Evolutionary conservation across 1,140 invertebrate species (phyloP), one percentile per base, ranked within the genome.

Genomic region (Halictus rubicundus): DNA sequence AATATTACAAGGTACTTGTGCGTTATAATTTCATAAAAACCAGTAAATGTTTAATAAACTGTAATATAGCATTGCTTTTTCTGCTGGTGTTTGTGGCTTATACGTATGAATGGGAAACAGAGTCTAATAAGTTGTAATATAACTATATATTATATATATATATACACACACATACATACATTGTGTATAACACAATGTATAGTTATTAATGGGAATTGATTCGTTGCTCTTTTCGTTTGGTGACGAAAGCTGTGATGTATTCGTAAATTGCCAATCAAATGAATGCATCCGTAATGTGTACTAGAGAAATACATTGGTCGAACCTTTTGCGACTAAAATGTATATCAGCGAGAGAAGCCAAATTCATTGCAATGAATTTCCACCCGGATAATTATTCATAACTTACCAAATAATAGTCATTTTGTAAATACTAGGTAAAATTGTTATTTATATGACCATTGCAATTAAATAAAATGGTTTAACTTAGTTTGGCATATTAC

Each of bases 371-470:
- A 63, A 77, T 64, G 49, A 78, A 78, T 71, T 72, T 54, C 21
- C 68, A 78, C 27, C 39, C 42, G 42, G 37, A 54, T 23, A 25
- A 65, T 65, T 72, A 37, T 71, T 37, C 61, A 70, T 27, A 19
- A 78, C 59, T 71, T 78, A 78, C 5, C 54, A n/a, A n/a, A 46
- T 78, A 54, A 23, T 74, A 79, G 14, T 60, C 49, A 14, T 79
- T 42, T 68, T 79, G 70, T 73, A 74, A 74, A 79, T 73, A 73
- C 14, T 79, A 79, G 71, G 14, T 66, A 52, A 78, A 68, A 74
- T 49, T 79, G 71, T 79, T 79, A 74, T 79, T 79, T 74, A 79
- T 79, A 74, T 42, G 63, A 74, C 37, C 52, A 74, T 65, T 61
- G 42, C 12, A 59, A 57, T 39, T 10, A 72, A 78, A 72, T 72